phyloP scores from a whole-genome alignment of 1,140 invertebrate species.

The Antheraea mylitta region DNA sequence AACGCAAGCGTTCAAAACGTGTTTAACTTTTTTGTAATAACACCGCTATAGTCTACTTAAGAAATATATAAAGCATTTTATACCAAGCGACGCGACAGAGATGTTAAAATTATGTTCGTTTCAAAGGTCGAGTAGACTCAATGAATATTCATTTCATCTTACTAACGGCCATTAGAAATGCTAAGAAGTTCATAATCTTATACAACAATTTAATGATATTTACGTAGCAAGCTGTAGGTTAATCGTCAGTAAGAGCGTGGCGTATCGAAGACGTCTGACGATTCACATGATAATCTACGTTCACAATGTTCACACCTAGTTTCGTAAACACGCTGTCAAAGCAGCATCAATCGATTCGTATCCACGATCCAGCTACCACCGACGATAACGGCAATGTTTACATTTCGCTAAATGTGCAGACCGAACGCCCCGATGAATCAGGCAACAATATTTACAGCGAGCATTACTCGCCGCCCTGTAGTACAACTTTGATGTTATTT shows the following conservation, averaged over 20 bases:
- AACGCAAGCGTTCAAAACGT: no score
- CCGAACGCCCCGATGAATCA: constrained; percentile 43
- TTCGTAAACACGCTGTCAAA: constrained; percentile 53
- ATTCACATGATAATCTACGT: constrained; percentile 40
- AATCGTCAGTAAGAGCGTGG: neutral
- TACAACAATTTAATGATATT: neutral
- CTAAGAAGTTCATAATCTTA: neutral
- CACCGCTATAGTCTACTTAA: neutral
- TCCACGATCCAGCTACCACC: constrained; percentile 9
- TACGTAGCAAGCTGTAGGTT: neutral
- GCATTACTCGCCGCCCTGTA: constrained; percentile 33
- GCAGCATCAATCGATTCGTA: constrained; percentile 42
- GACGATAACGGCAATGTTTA: constrained; percentile 46
- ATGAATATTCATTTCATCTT: constrained; percentile 2
- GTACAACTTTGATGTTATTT: constrained; percentile 38
- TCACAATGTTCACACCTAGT: constrained; percentile 20
- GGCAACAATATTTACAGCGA: constrained; percentile 40
- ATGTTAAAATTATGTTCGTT: neutral
- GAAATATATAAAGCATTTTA: neutral
- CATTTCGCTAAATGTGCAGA: constrained; percentile 40
- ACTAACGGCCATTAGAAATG: neutral
- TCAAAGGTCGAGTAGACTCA: neutral
- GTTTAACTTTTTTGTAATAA: no score
- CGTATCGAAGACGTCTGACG: constrained; percentile 15
- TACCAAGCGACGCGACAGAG: neutral